A percentile compares a stretch with the other conserved stretches of the same genome.
phyloP scores from a whole-genome alignment of 1,140 invertebrate species.

The Zaprionus inermis region DNA sequence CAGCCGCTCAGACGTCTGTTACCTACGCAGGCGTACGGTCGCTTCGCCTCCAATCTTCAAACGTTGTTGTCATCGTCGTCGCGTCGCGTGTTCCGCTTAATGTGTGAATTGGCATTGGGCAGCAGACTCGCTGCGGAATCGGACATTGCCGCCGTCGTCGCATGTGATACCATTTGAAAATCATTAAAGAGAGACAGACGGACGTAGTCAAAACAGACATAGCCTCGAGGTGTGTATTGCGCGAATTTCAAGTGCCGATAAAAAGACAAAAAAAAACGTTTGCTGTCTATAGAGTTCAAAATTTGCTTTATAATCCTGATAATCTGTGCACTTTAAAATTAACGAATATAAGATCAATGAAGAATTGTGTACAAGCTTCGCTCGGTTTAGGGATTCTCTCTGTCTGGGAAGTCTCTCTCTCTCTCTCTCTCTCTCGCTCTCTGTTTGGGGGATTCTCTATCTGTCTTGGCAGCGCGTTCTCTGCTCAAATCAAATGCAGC shows the following conservation, averaged over 20 bases:
- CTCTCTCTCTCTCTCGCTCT: neutral
- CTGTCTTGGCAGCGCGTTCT: neutral
- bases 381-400: neutral
- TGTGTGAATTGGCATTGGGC: constrained; percentile 37
- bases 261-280: neutral
- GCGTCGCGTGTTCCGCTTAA: constrained; percentile 38
- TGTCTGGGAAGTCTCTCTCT: neutral
- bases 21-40: constrained; percentile 67
- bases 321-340: too few relatives aligned
- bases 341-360: too few relatives aligned
- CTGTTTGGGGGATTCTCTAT: neutral
- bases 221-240: constrained; percentile 15
- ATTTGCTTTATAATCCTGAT: neutral
- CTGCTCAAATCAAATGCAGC: constrained; percentile 1
- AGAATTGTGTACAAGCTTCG: neutral
- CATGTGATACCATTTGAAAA: constrained; percentile 23
- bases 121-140: constrained; percentile 5
- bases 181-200: constrained; percentile 2
- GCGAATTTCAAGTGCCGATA: constrained; percentile 4
- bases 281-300: neutral
- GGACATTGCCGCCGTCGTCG: constrained; percentile 2
- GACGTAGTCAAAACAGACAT: constrained; percentile 2
- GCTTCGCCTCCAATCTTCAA: constrained; percentile 15
- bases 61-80: constrained; percentile 11
- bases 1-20: constrained; percentile 62